These are phyloP conservation scores for Drosophila melanogaster DNA, from an alignment of 1,140 invertebrate genomes.

Conservation along the genomic window Release_6_plus_ISO1_MT NT_033779.5:1407001-1407500, in stretches of 20 bases:
- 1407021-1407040: slow-evolving; percentile 83
- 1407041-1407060: slow-evolving; percentile 70
- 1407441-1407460: slow-evolving; percentile 31
- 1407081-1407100: slow-evolving; percentile 4
- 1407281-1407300: slow-evolving; percentile 21
- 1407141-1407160: slow-evolving; percentile 67
- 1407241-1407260: slow-evolving; percentile 10
- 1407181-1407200: slow-evolving; percentile 69
- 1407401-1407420: slow-evolving; percentile 65
- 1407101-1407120: slow-evolving; percentile 59
- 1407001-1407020: slow-evolving; percentile 34
- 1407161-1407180: slow-evolving; percentile 14
- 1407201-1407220: slow-evolving; percentile 75
- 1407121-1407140: slow-evolving; percentile 84
- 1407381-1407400: slow-evolving; percentile 35
- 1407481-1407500: slow-evolving; percentile 77
- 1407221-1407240: slow-evolving; percentile 73
- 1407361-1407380: slow-evolving; percentile 58
- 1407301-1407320: slow-evolving; percentile 77
- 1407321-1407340: slow-evolving; percentile 50
- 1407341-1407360: slow-evolving; percentile 65
- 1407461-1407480: slow-evolving; percentile 48
- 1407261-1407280: slow-evolving; percentile 72
- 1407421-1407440: slow-evolving; percentile 41
- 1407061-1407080: no score